Conservation (phyloP, 2,113 vertebrate species). For the Beaufortia kweichowensis region DNA sequence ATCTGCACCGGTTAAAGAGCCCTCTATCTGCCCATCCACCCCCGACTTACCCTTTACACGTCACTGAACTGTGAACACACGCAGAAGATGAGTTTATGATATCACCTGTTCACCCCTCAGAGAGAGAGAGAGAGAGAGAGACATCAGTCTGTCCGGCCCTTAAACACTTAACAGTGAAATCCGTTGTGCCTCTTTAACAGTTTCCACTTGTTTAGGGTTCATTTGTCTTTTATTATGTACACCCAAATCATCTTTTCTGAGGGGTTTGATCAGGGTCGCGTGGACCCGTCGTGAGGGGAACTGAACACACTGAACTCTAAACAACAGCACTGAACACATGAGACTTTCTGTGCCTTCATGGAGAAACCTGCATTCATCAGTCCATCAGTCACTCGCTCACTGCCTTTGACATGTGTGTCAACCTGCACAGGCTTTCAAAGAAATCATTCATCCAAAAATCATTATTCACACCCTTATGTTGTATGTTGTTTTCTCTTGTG, state of each 20-base stretch:
- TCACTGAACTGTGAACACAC: constrained; percentile 88
- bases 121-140: constrained; percentile 54
- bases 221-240: background rate
- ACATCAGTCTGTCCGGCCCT: constrained; percentile 30
- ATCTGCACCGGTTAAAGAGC: constrained; percentile 85
- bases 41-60: constrained; percentile 85
- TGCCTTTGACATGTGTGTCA: constrained; percentile 33
- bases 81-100: background rate
- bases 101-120: constrained; percentile 49
- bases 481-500: background rate
- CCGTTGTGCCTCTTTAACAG: background rate
- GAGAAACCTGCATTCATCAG: constrained; percentile 44
- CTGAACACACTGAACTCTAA: background rate
- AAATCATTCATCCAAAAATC: background rate
- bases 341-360: constrained; percentile 43
- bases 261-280: background rate
- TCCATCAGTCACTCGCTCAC: background rate
- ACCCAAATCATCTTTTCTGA: background rate
- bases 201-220: background rate
- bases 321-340: constrained; percentile 28
- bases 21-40: constrained; percentile 73
- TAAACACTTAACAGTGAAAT: background rate
- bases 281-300: too few relatives aligned
- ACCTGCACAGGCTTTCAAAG: background rate
- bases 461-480: background rate